Base-by-base conservation (phyloP, 2,888 invertebrate genomes). In the Ptilodon capucinus region DNA sequence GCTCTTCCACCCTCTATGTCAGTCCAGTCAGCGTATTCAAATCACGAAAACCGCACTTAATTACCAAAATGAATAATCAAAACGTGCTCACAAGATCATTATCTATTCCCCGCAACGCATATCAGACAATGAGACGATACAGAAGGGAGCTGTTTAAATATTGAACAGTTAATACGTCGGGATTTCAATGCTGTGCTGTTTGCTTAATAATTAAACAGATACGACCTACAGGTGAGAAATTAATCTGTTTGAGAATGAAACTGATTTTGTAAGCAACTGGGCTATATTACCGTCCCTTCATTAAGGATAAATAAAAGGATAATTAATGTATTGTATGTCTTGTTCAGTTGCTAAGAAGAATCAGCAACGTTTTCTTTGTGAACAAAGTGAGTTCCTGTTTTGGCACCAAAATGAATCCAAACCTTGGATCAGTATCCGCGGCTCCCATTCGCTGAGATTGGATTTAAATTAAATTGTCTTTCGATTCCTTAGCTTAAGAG, bases 131-230 rank as follows among this genome's bases (percentile, higher is more conserved):
- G 19, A n/a, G 32, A 2, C 9, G 38, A 13, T 44, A 25, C 18
- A 51, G 25, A 8, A 8, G 40, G 40, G 53, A 13, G 25, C 30
- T 41, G 51, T 44, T 47, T 54, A 54, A 40, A 69, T 66, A 68
- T 65, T 65, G 49, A 58, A 57, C 46, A 54, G 48, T 43, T 61
- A 53, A 61, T 51, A 34, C 57, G 45, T 48, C 40, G 50, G 62
- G 54, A 62, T 66, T 60, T 57, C 53, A 64, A 66, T 60, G 46
- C 53, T 59, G 48, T 64, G 67, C 68, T 60, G 65, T 66, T 71
- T 65, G 61, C 70, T 68, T 62, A 68, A 70, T 68, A 70, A 72
- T 68, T 63, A 66, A 57, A 54, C 49, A 51, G 39, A 46, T 39
- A 44, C n/a, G 42, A 45, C 44, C 54, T 54, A 51, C 46, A 61